Base-by-base conservation (phyloP, 1,140 invertebrate genomes). In the Hypsibius dujardini region DNA sequence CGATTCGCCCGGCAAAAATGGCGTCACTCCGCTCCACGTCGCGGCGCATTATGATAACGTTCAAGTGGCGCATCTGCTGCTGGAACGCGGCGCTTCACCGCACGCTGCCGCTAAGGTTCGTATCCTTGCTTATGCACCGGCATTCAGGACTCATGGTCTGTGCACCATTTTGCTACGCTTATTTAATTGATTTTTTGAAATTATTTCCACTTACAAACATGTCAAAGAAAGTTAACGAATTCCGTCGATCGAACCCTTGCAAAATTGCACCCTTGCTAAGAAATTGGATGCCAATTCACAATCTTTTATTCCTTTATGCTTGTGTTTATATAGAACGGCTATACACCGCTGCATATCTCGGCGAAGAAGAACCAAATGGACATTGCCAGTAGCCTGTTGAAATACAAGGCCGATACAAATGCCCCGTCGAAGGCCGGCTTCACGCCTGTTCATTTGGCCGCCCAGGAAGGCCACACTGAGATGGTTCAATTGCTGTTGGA, bases 31-130 rank as follows among this genome's bases (percentile, higher is more conserved):
- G 1, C 81, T 99, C 45, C 95, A 98, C 79, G 89, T 99, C 69
- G 95, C 96, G 2, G 90, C 93, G 46, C 96, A 99, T 79, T 99
- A 99, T 78, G 95, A 98, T 78, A 92, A 98, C 79, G 90, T 94
- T 76, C 90, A 90, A 76, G 92, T 98, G 15, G 94, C 92, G 7
- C 84, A 94, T 47, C 84, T 98, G 59, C 82, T 99, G 3, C 80
- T 98, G 71, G 92, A 98, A 77, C 92, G 95, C 80, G 92, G 91
- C 59, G 95, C 95, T 59, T 93, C 90, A 59, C 88, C 90, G 46
- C 88, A 96, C 82, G 88, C 92, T 47, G 87, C 87, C 47, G 95
- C 95, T 50, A 97, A 98, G 78, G 78, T 79, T 70, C 71, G 72
- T 12, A 1, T 42, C 3, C 12, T n/a, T 56, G 7, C n/a, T 56